These are phyloP conservation scores for Psettodes erumei DNA, from an alignment of 2,113 vertebrate genomes.

Conservation along the genomic window DNA sequence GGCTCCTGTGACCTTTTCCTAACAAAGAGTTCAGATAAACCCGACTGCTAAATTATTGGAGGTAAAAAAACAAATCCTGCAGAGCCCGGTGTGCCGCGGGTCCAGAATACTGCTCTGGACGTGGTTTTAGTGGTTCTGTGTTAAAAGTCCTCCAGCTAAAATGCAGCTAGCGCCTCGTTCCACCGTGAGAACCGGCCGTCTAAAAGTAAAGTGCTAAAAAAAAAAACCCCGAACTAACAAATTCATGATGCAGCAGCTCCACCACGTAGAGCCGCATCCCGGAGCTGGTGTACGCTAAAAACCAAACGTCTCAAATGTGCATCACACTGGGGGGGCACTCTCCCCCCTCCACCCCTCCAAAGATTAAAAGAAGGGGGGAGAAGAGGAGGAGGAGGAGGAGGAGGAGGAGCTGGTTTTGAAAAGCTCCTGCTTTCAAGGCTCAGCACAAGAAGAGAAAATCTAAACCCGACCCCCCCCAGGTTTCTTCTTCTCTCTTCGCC, in stretches of 20 bases:
- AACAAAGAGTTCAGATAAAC: conserved; percentile 1
- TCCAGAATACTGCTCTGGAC: conserved; percentile 62
- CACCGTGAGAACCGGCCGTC: conserved; percentile 15
- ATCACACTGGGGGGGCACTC: background rate
- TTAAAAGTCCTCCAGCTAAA: conserved; percentile 45
- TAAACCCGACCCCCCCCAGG: background rate
- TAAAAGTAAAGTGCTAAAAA: conserved; percentile 69
- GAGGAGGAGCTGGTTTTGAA: too few species aligned
- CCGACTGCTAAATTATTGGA: background rate
- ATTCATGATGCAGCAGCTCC: conserved; percentile 1
- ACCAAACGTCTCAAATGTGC: conserved; percentile 18
- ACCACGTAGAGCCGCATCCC: too few species aligned
- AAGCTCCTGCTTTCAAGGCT: too few species aligned
- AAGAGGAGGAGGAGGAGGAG: background rate
- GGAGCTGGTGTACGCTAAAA: background rate
- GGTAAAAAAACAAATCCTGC: conserved; percentile 38
- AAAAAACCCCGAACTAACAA: conserved; percentile 41
- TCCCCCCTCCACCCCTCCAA: background rate
- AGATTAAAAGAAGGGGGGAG: conserved; percentile 2
- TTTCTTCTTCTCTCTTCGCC: background rate
- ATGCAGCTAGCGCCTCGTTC: conserved; percentile 7
- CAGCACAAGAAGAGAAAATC: background rate
- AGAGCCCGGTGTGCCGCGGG: background rate
- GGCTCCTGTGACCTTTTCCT: conserved; percentile 16
- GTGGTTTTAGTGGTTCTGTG: conserved; percentile 19